Evolutionary conservation across 1,140 invertebrate species (phyloP), one percentile per base, ranked within the genome.

Genomic region (Caenorhabditis briggsae): DNA sequence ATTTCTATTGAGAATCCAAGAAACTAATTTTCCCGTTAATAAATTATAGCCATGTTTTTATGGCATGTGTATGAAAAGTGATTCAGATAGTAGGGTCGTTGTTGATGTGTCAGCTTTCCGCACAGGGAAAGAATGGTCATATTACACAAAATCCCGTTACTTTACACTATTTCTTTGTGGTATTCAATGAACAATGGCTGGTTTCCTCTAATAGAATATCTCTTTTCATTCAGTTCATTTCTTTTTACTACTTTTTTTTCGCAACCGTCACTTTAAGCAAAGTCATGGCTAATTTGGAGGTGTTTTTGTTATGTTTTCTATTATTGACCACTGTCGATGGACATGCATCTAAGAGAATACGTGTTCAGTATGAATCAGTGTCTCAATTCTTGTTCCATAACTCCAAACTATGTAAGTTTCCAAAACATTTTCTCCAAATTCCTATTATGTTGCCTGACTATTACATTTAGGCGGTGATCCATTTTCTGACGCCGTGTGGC

Each of bases 401-500:
- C 23, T 78, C 70, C 8, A 78, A 78, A n/a, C 46, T 78, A 23
- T 78, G 70, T 78, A 53, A 78, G 70, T 70, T 70, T 65, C 33
- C 20, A 33, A 41, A 12, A 33, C 8, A 1, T 59, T 59, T 33
- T 33, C 3, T 33, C 33, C 33, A 1, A 33, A 33, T 33, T 33
- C 33, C 33, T 33, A 33, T 33, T 33, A 33, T 33, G 33, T 33
- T 33, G 33, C 33, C 33, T 33, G 33, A 33, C 1, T 33, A 3
- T 33, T 33, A 0, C n/a, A 9, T 78, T 65, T 50, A 84, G 82
- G 86, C 58, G 86, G 82, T 82, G 82, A 84, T 18, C 86, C 86
- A n/a, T 87, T 87, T 64, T 48, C 86, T 25, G 86, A 87, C 55
- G 84, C 86, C 14, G 74, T 87, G 7, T 87, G 86, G 86, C 65